These are phyloP conservation scores for Kryptolebias marmoratus DNA, from an alignment of 2,113 vertebrate genomes.

Conservation along the genomic window DNA sequence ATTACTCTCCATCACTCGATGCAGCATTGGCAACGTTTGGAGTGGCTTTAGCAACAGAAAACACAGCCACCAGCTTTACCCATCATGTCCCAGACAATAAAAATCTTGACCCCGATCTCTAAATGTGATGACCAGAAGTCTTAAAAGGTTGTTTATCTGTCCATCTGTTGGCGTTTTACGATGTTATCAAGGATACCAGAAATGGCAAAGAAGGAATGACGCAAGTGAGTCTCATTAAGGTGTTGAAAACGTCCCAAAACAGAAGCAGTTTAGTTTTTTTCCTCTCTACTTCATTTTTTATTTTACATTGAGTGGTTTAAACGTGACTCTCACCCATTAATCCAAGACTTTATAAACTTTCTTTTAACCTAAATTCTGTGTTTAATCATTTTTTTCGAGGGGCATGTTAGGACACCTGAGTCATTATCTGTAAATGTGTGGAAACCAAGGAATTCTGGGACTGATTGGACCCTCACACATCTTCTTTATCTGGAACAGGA, in stretches of 20 bases:
- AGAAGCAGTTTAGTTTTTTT: neutral
- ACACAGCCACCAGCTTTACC: conserved; percentile 45
- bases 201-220: neutral
- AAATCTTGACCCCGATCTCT: neutral
- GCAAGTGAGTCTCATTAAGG: neutral
- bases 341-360: no score
- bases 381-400: no score
- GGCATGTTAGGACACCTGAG: no score
- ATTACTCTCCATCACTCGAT: conserved; percentile 49
- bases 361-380: no score
- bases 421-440: no score
- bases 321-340: no score
- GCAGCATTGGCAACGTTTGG: conserved; percentile 21
- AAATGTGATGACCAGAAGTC: neutral
- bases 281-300: neutral
- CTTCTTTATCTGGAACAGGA: no score
- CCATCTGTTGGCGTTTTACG: neutral
- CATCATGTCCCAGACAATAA: neutral
- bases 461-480: no score
- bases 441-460: no score
- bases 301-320: no score
- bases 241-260: neutral
- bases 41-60: conserved; percentile 35
- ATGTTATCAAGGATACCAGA: neutral
- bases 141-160: neutral